Conservation (phyloP, 2,797 vertebrate species). For the Chrysolophus pictus region DNA sequence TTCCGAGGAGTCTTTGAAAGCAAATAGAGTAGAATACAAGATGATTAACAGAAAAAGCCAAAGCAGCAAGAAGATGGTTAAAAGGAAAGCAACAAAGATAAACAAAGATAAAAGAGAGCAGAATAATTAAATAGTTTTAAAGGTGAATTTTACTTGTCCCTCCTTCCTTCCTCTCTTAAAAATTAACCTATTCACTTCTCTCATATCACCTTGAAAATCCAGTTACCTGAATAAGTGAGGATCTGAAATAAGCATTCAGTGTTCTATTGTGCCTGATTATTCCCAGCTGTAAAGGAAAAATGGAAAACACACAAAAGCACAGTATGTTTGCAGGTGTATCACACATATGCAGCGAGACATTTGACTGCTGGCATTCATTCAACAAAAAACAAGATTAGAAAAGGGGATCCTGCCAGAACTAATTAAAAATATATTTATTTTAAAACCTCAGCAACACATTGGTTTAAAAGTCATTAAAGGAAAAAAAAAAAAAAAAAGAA, state of each 20-base stretch:
- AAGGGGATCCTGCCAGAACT: background rate
- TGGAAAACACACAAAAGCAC: background rate
- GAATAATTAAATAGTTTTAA: background rate
- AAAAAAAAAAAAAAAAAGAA: background rate
- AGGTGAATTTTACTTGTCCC: background rate
- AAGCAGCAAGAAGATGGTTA: background rate
- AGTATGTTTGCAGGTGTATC: background rate
- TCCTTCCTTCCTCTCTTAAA: background rate
- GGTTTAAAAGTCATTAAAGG: background rate
- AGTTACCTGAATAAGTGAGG: background rate
- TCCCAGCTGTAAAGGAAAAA: background rate
- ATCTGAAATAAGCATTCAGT: background rate
- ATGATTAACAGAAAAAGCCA: background rate
- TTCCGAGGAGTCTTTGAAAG: background rate
- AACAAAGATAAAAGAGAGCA: background rate
- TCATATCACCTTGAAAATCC: background rate
- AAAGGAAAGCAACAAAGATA: background rate
- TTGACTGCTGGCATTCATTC: background rate
- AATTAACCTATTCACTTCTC: background rate
- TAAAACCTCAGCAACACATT: background rate
- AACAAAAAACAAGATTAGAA: background rate
- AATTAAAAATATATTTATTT: slow-evolving; percentile 48
- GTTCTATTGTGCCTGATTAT: background rate
- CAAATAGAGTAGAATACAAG: background rate
- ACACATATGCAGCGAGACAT: background rate